phyloP scores from a whole-genome alignment of 2,888 invertebrate genomes.

The Neoascia interrupta region DNA sequence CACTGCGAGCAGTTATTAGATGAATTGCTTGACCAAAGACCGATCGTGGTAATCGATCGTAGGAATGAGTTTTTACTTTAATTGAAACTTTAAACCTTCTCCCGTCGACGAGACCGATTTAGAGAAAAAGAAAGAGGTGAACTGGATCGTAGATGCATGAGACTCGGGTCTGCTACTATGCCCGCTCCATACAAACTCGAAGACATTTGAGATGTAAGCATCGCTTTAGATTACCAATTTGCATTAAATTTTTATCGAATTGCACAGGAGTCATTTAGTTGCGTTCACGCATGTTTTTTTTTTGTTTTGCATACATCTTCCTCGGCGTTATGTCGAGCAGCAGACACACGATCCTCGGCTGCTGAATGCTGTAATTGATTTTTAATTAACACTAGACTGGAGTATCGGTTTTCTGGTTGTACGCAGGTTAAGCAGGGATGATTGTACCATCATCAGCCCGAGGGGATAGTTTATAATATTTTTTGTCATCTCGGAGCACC shows the following conservation, averaged over 20 bases:
- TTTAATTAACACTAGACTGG: constrained; percentile 33
- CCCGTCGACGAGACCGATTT: too few relatives aligned
- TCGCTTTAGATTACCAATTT: constrained; percentile 32
- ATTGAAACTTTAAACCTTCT: constrained; percentile 61
- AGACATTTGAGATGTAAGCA: constrained; percentile 16
- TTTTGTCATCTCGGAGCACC: constrained; percentile 40
- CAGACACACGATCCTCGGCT: constrained; percentile 2
- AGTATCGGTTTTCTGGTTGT: constrained; percentile 41
- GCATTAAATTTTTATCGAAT: constrained; percentile 29
- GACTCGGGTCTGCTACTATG: neutral
- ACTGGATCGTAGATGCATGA: neutral
- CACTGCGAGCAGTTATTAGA: constrained; percentile 26
- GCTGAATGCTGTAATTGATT: constrained; percentile 45
- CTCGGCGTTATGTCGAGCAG: constrained; percentile 34
- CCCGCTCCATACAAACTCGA: neutral
- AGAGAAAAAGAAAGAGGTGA: neutral
- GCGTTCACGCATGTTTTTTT: constrained; percentile 8
- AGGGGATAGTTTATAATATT: constrained; percentile 10
- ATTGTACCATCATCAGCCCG: constrained; percentile 45
- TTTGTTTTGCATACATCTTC: too few relatives aligned
- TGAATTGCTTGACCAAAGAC: constrained; percentile 44
- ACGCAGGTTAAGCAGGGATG: constrained; percentile 31
- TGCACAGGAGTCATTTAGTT: neutral
- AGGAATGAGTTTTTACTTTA: constrained; percentile 53
- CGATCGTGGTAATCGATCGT: constrained; percentile 61